Percentiles rank a stretch among this genome's conserved stretches.
Evolutionary conservation across 2,888 invertebrate species (phyloP).

Genomic region (Aleiodes testaceus): DNA sequence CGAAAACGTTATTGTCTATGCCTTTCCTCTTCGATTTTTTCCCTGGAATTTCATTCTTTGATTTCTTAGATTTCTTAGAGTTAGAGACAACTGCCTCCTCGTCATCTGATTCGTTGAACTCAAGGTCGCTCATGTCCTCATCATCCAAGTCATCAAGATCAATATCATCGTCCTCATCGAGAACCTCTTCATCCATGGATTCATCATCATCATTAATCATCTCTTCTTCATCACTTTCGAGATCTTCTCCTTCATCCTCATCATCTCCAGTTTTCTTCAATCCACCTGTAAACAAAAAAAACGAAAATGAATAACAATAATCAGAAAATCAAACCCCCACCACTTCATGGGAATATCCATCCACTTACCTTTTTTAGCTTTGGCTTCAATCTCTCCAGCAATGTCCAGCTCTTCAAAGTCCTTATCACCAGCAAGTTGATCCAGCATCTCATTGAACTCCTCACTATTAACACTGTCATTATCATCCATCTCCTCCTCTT

Average conservation of each 20-base stretch:
- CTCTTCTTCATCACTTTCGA: conserved; percentile 51
- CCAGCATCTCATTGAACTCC: conserved; percentile 75
- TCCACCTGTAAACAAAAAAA: conserved; percentile 7
- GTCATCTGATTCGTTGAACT: conserved; percentile 68
- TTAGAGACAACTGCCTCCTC: conserved; percentile 58
- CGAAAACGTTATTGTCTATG: conserved; percentile 77
- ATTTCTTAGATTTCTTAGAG: conserved; percentile 44
- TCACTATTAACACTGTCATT: conserved; percentile 72
- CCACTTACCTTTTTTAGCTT: conserved; percentile 36
- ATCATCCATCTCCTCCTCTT: conserved; percentile 67
- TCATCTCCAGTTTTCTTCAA: conserved; percentile 55
- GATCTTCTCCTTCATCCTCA: conserved; percentile 49
- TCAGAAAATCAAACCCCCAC: conserved; percentile 30
- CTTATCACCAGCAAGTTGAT: conserved; percentile 66
- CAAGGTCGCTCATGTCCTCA: conserved; percentile 72
- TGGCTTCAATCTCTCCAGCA: conserved; percentile 71
- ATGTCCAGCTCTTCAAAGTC: conserved; percentile 77
- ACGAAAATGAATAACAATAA: too few species aligned
- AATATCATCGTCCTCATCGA: conserved; percentile 72
- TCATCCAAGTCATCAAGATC: conserved; percentile 65
- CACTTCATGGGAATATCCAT: conserved; percentile 21
- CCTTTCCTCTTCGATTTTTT: conserved; percentile 37
- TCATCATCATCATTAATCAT: conserved; percentile 54
- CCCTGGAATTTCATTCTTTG: conserved; percentile 40
- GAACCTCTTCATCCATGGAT: conserved; percentile 68